These are phyloP conservation scores for Leptodactylus fallax DNA, from an alignment of 2,797 vertebrate genomes.

Conservation along the genomic window DNA sequence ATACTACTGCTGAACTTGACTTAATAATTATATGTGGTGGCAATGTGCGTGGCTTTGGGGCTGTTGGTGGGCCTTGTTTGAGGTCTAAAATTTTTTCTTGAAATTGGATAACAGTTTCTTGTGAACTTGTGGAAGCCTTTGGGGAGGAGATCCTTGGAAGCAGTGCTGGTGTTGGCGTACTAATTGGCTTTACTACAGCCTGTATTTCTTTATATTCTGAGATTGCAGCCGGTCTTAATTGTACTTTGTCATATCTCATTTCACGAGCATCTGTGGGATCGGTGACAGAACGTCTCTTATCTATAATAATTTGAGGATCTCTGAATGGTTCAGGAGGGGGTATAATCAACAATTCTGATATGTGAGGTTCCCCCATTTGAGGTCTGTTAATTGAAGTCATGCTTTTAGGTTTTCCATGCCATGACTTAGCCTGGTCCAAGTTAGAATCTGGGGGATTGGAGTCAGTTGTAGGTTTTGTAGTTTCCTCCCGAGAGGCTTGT, in stretches of 20 bases:
- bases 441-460: not conserved
- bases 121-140: not conserved
- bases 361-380: not conserved
- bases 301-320: constrained; percentile 60
- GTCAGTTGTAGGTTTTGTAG: not conserved
- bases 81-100: constrained; percentile 33
- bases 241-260: not conserved
- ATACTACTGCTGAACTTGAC: constrained; percentile 68
- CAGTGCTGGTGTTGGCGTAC: not conserved
- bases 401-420: constrained; percentile 47
- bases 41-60: constrained; percentile 84
- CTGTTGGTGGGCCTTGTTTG: constrained; percentile 75
- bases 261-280: constrained; percentile 51
- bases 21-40: constrained; percentile 78
- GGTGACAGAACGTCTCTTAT: constrained; percentile 53
- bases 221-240: not conserved
- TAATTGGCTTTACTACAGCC: not conserved
- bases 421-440: not conserved
- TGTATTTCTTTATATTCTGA: constrained; percentile 26
- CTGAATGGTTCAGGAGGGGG: constrained; percentile 71
- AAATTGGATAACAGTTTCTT: constrained; percentile 48
- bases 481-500: constrained; percentile 46
- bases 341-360: constrained; percentile 57
- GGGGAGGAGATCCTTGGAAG: constrained; percentile 25
- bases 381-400: constrained; percentile 35